Conservation (phyloP, 2,113 vertebrate species). For the Chrysochloris asiatica region DNA sequence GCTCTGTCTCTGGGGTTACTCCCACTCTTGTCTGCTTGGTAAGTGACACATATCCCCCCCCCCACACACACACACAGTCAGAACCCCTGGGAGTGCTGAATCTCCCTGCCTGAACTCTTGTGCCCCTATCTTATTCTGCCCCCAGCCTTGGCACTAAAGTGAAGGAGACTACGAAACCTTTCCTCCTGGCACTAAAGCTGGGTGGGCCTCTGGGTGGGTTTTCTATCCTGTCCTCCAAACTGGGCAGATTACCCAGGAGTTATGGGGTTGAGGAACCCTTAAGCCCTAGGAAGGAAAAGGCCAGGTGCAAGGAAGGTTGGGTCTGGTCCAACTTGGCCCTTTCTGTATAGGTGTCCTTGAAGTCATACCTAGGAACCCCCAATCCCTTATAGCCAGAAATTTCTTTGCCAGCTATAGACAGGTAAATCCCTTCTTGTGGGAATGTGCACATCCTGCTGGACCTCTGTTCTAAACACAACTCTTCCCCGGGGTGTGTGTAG, state of each 20-base stretch:
- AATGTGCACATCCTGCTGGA: slow-evolving; percentile 57
- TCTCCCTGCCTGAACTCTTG: background rate
- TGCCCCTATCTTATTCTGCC: background rate
- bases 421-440: slow-evolving; percentile 47
- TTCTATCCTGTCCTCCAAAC: background rate
- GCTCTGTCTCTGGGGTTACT: background rate
- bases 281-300: background rate
- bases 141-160: background rate
- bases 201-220: background rate
- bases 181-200: background rate
- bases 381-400: slow-evolving; percentile 35
- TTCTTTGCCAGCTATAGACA: slow-evolving; percentile 57
- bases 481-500: slow-evolving; percentile 16
- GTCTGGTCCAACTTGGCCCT: background rate
- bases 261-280: background rate
- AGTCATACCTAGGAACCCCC: background rate
- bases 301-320: background rate
- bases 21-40: background rate
- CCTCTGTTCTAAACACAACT: slow-evolving; percentile 57
- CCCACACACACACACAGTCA: background rate
- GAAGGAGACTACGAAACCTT: background rate
- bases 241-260: slow-evolving; percentile 42
- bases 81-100: background rate
- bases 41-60: background rate
- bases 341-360: background rate